Conservation (phyloP, 1,140 invertebrate genomes). For the Sycophaga agraensis region DNA sequence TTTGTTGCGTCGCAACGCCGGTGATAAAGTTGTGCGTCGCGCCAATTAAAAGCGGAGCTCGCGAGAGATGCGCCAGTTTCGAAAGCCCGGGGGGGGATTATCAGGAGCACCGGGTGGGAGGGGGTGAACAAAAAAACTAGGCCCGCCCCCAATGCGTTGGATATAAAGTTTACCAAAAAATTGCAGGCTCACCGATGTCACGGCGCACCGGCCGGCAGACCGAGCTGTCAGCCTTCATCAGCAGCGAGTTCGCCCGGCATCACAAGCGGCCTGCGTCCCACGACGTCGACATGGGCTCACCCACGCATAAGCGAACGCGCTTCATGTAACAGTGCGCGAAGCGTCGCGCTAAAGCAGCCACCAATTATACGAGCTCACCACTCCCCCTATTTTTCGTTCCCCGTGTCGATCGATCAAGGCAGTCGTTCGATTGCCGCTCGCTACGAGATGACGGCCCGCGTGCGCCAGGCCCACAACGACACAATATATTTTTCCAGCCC, state of each 20-base stretch:
- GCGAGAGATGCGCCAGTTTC: no score
- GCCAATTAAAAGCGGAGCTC: no score
- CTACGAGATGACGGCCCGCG: not conserved
- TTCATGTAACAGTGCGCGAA: constrained; percentile 59
- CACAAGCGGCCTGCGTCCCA: constrained; percentile 70
- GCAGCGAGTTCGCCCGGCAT: constrained; percentile 75
- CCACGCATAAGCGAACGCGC: constrained; percentile 65
- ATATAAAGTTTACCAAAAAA: no score
- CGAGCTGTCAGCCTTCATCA: constrained; percentile 76
- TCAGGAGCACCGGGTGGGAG: no score
- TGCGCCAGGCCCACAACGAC: not conserved
- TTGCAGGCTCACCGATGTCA: constrained; percentile 49
- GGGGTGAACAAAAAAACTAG: no score
- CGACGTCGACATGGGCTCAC: constrained; percentile 70
- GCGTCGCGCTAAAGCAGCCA: not conserved
- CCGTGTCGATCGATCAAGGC: not conserved
- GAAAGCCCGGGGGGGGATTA: no score
- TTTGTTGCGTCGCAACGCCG: no score
- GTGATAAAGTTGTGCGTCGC: no score
- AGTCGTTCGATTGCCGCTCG: not conserved
- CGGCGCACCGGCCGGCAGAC: constrained; percentile 54
- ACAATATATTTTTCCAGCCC: not conserved
- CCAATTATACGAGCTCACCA: constrained; percentile 4
- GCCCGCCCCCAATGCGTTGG: no score
- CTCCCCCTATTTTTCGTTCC: constrained; percentile 2